Evolutionary conservation across 23 tunicate species (phyloP), one percentile per base, ranked within the genome.

Genomic region (Styela clava): DNA sequence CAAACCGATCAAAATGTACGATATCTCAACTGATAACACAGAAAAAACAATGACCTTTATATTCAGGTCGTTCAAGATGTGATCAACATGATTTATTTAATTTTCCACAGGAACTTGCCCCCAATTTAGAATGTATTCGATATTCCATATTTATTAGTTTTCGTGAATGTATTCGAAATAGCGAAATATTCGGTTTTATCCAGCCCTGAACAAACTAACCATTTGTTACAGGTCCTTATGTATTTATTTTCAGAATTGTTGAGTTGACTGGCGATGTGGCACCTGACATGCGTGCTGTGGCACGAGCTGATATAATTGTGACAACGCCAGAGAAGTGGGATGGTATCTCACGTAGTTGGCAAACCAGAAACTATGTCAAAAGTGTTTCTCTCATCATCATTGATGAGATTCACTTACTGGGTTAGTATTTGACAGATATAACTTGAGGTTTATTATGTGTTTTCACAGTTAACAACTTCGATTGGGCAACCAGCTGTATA

Each of bases 291-390:
- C 71, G 91, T 19, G 95, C 91, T 62, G 95, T 95, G 23, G 95
- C 95, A 2, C 35, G 82, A 27, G 84, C 94, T 79, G 96, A 95
- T 84, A 88, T 95, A 91, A 95, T 95, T 28, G 94, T 95, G 23
- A 95, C 95, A 34, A 89, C 98, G 21, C 98, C 98, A 23, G 98
- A 89, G 80, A 95, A 95, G 73, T 89, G 95, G 99, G 99, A 89
- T 64, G 99, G 99, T 0, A 86, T 95, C 1, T 95, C 99, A 18
- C 73, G 99, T 22, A 83, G 88, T 29, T 95, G 99, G 99, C 88
- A 86, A 63, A 91, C 99, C 24, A 86, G 99, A 69, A 93, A 95
- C 7, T 95, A 95, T 79, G 99, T 95, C 74, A 88, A 90, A 68
- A 80, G 87, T 36, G 99, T 95, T 74, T 71, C 95, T 84, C 92